These are phyloP conservation scores for Scolopax mira DNA, from an alignment of 2,113 vertebrate species.

Conservation along the genomic window DNA sequence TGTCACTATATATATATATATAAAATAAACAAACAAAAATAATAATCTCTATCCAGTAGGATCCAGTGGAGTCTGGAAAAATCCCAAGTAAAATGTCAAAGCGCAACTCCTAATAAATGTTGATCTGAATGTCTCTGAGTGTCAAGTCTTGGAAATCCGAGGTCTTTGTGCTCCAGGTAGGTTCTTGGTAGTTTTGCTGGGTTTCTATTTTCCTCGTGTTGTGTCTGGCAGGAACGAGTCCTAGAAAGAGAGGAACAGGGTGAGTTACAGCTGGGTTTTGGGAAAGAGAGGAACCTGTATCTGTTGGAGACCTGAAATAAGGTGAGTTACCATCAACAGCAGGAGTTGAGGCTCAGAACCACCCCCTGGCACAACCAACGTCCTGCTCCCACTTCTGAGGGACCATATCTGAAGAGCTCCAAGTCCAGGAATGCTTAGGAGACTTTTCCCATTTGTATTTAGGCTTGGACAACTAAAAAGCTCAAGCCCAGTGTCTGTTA, in stretches of 20 bases:
- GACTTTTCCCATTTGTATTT: not conserved
- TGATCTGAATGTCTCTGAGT: slow-evolving; percentile 60
- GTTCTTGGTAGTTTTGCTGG: slow-evolving; percentile 63
- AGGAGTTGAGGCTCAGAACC: not conserved
- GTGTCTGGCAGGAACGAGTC: not conserved
- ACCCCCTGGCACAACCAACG: not conserved
- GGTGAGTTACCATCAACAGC: not conserved
- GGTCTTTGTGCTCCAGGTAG: slow-evolving; percentile 69
- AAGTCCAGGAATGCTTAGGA: not conserved
- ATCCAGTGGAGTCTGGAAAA: slow-evolving; percentile 64
- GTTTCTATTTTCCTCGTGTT: slow-evolving; percentile 19
- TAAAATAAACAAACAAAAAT: not conserved
- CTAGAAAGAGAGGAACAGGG: not conserved
- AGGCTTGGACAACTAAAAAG: not conserved
- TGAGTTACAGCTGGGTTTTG: not conserved
- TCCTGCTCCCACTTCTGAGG: not conserved
- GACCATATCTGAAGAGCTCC: not conserved
- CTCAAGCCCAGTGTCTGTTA: not conserved
- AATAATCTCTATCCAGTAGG: slow-evolving; percentile 41
- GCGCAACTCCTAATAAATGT: slow-evolving; percentile 63
- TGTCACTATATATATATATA: slow-evolving; percentile 63
- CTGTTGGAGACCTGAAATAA: not conserved
- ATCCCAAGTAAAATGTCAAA: slow-evolving; percentile 65
- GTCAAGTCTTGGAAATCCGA: slow-evolving; percentile 58
- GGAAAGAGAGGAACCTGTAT: not conserved